Evolutionary conservation across 1,140 invertebrate species (phyloP).

Genomic region (Drosophila nebulosa): DNA sequence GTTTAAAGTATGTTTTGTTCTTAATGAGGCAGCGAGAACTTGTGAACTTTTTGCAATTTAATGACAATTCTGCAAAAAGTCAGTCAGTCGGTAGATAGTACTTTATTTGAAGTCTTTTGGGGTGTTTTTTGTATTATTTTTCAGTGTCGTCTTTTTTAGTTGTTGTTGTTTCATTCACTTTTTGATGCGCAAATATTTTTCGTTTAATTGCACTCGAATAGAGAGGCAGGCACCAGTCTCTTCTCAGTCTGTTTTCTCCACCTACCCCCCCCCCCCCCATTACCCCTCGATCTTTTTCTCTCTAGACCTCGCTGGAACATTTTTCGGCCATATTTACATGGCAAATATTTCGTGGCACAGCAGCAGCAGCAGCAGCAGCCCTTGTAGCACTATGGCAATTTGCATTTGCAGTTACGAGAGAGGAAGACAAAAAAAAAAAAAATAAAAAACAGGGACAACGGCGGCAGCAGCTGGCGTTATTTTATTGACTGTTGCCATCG

Average conservation of each 20-base stretch:
- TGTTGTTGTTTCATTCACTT: conserved; percentile 33
- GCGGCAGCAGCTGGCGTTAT: conserved; percentile 46
- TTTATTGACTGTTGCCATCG: conserved; percentile 64
- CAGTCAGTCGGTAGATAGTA: neutral
- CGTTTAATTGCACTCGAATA: conserved; percentile 71
- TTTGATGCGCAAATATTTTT: conserved; percentile 71
- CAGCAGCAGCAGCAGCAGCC: conserved; percentile 12
- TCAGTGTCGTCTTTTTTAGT: neutral
- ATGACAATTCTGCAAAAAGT: conserved; percentile 19
- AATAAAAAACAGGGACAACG: neutral
- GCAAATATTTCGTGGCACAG: conserved; percentile 61
- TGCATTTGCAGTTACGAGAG: conserved; percentile 39
- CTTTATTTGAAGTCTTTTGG: neutral
- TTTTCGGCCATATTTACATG: conserved; percentile 62
- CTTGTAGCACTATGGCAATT: conserved; percentile 32
- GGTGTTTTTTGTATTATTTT: conserved; percentile 20
- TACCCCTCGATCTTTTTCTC: neutral
- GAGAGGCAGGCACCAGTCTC: conserved; percentile 3
- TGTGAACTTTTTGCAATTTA: conserved; percentile 40
- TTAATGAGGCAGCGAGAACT: conserved; percentile 21
- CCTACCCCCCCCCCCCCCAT: too few species aligned
- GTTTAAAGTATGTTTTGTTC: conserved; percentile 13
- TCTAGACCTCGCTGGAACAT: conserved; percentile 6
- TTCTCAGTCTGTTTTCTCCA: conserved; percentile 14
- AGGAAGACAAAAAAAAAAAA: neutral